A percentile compares a stretch with the other conserved stretches of the same genome.
Conservation (phyloP, 92 coral and sea anemone genomes). For the Phenganax subtilis region DNA sequence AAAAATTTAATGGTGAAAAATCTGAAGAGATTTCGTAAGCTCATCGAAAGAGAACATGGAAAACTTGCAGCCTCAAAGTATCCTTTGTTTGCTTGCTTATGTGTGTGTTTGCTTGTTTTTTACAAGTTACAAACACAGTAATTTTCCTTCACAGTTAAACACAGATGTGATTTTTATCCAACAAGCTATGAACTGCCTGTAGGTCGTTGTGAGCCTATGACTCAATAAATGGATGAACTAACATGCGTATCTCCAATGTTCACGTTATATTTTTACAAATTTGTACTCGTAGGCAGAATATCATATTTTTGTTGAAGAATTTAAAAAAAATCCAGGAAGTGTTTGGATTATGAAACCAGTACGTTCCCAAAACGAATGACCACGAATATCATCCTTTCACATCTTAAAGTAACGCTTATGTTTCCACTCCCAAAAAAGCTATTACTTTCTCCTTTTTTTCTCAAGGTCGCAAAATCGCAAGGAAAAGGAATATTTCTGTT, state of each 20-base stretch:
- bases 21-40: constrained; percentile 76
- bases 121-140: background rate
- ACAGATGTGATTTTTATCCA: constrained; percentile 91
- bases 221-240: background rate
- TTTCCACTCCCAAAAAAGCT: background rate
- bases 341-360: constrained; percentile 99
- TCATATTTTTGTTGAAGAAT: constrained; percentile 93
- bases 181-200: constrained; percentile 92
- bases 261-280: background rate
- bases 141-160: constrained; percentile 44
- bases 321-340: constrained; percentile 90
- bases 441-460: background rate
- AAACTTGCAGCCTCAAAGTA: constrained; percentile 87
- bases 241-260: background rate
- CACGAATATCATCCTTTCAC: background rate
- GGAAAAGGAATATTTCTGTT: constrained; percentile 95
- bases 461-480: constrained; percentile 83
- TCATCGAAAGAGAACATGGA: constrained; percentile 82
- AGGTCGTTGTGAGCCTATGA: constrained; percentile 33
- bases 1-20: constrained; percentile 96
- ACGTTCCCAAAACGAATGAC: constrained; percentile 21
- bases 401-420: too few relatives aligned
- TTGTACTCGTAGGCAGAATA: constrained; percentile 66
- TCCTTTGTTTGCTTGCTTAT: constrained; percentile 44
- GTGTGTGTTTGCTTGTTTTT: background rate